Evolutionary conservation across 1,140 invertebrate species (phyloP).

Genomic region (Rhopalosiphum padi): DNA sequence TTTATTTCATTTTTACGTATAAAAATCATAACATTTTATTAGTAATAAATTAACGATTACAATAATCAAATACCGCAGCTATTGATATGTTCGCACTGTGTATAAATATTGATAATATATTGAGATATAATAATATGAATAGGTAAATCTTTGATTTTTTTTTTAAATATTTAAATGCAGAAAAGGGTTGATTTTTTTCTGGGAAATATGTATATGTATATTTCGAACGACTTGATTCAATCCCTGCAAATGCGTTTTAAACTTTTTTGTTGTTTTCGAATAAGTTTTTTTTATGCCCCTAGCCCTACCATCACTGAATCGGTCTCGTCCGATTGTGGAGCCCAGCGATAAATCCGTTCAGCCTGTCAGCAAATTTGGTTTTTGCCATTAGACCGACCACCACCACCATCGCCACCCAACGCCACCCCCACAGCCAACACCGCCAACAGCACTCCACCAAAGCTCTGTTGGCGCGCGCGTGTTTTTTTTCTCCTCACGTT

Average conservation of each 20-base stretch:
- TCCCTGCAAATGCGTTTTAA: slow-evolving; percentile 30
- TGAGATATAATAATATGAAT: neutral
- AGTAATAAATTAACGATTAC: neutral
- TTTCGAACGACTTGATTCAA: neutral
- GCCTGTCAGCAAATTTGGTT: slow-evolving; percentile 54
- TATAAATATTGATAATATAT: neutral
- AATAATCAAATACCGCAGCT: neutral
- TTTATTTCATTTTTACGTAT: neutral
- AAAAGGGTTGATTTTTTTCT: neutral
- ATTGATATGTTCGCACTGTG: neutral
- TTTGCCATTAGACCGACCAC: slow-evolving; percentile 46
- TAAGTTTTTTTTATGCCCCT: slow-evolving; percentile 40
- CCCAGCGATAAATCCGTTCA: slow-evolving; percentile 26
- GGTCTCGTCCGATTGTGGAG: slow-evolving; percentile 35
- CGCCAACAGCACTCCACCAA: slow-evolving; percentile 24
- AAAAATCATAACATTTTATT: neutral
- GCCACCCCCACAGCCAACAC: neutral
- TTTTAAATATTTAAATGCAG: neutral
- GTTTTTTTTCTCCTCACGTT: neutral
- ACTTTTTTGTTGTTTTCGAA: slow-evolving; percentile 50
- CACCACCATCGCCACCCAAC: neutral
- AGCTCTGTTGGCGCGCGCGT: neutral
- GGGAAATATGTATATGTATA: neutral
- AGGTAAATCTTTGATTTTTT: neutral
- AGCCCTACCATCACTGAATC: neutral